Base-by-base conservation (phyloP, 2,888 invertebrate genomes). In the Trissolcus japonicus region DNA sequence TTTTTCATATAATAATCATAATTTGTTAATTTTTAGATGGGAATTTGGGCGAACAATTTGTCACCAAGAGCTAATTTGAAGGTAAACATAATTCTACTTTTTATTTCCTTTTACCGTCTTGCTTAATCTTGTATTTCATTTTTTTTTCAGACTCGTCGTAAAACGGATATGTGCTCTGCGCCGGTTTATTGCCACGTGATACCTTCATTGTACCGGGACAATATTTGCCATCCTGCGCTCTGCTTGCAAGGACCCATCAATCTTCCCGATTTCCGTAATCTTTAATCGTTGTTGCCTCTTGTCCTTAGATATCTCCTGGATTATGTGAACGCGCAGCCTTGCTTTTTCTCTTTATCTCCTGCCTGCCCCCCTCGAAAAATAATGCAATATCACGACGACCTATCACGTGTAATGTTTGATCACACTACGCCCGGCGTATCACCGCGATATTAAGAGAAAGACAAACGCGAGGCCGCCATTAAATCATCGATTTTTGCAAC, bases 181-280 rank as follows among this genome's bases (percentile, higher is more conserved):
- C 60, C 54, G 65, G 65, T 76, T 76, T 71, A 76, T 71, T 66
- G 54, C 61, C 69, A 71, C 61, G 61, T 66, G 71, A 76, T 62
- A 66, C 71, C 66, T 66, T 71, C 69, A 66, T 78, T 74, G 63
- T 56, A 69, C 13, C 54, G 25, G 67, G 59, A 67, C 78, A 75
- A 71, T 78, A 75, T 78, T 75, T 75, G 29, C 74, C 59, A 14
- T 25, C 50, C 61, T 55, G 67, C 75, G 69, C 67, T 74, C 63
- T 53, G 50, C 62, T 74, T 66, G 51, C 59, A 54, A 29, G 53
- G 43, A 62, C 54, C 66, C 62, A 67, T 68, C 68, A 61, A 54
- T 69, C 74, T 61, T 55, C 16, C 55, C 46, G 61, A 57, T 68
- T 76, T 69, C 77, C 65, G 68, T 63, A 51, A 72, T 69, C 67